Evolutionary conservation across 2,888 invertebrate genomes (phyloP).

Genomic region (Monochamus alternatus): DNA sequence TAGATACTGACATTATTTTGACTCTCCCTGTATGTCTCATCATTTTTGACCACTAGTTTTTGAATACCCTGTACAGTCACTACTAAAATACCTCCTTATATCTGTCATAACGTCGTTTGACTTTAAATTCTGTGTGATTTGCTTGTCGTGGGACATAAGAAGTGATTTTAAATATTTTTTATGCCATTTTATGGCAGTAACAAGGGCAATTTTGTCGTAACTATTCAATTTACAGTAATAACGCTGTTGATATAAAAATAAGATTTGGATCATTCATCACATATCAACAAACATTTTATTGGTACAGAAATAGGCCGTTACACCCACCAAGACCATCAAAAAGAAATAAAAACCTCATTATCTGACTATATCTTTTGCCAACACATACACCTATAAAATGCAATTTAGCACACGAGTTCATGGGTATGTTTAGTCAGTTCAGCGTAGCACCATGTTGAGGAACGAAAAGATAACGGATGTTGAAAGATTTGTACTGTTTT

Average conservation of each 20-base stretch:
- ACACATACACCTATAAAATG: constrained; percentile 5
- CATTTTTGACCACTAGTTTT: too few relatives aligned
- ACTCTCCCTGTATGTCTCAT: too few relatives aligned
- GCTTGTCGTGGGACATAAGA: too few relatives aligned
- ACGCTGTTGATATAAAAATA: background rate
- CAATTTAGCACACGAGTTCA: background rate
- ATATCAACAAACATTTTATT: background rate
- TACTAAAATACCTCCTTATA: too few relatives aligned
- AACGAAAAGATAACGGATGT: background rate
- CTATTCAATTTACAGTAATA: too few relatives aligned
- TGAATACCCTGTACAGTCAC: too few relatives aligned
- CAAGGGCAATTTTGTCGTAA: too few relatives aligned
- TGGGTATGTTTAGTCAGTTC: background rate
- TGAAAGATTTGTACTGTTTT: constrained; percentile 10
- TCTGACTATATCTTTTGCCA: constrained; percentile 5
- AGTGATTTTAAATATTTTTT: too few relatives aligned
- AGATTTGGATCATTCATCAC: background rate
- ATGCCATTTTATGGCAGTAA: too few relatives aligned
- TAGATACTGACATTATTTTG: too few relatives aligned
- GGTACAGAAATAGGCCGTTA: background rate
- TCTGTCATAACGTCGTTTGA: too few relatives aligned
- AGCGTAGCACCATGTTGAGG: background rate
- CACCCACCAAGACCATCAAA: background rate
- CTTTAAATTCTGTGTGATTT: too few relatives aligned
- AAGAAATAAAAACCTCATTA: background rate